phyloP scores from a whole-genome alignment of 2,888 invertebrate species.

The Ptilodon capucinus region DNA sequence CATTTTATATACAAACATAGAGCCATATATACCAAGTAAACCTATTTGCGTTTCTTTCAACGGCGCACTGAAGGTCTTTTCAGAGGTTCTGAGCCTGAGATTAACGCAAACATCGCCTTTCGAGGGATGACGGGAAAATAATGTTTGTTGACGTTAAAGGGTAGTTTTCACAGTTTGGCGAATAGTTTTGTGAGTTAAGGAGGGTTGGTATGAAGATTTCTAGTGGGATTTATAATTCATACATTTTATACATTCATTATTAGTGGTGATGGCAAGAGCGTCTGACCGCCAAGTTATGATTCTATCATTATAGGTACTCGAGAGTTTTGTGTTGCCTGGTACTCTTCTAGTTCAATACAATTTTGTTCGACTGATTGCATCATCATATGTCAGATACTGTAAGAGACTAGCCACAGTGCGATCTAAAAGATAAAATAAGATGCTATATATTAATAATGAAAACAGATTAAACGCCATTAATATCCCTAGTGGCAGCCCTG shows the following conservation, averaged over 20 bases:
- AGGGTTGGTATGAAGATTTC: not conserved
- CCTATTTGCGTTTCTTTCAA: constrained; percentile 31
- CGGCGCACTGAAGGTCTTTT: constrained; percentile 18
- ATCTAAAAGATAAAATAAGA: no score
- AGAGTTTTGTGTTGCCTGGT: no score
- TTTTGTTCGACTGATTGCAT: no score
- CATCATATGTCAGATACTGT: no score
- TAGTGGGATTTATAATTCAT: not conserved
- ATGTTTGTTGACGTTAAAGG: constrained; percentile 21
- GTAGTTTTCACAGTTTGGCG: not conserved
- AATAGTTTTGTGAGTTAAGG: not conserved
- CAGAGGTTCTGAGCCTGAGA: constrained; percentile 23
- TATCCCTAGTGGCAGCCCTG: not conserved
- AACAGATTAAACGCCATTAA: not conserved
- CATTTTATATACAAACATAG: not conserved
- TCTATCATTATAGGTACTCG: no score
- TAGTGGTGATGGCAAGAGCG: no score
- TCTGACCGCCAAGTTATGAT: no score
- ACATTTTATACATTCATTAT: not conserved
- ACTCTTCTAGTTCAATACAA: no score
- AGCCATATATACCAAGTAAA: constrained; percentile 3
- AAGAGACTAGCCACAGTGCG: not conserved
- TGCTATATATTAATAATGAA: no score
- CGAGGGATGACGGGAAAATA: constrained; percentile 13
- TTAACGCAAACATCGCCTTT: constrained; percentile 25